Base-by-base conservation (phyloP, 2,113 vertebrate species). In the Apus apus region DNA sequence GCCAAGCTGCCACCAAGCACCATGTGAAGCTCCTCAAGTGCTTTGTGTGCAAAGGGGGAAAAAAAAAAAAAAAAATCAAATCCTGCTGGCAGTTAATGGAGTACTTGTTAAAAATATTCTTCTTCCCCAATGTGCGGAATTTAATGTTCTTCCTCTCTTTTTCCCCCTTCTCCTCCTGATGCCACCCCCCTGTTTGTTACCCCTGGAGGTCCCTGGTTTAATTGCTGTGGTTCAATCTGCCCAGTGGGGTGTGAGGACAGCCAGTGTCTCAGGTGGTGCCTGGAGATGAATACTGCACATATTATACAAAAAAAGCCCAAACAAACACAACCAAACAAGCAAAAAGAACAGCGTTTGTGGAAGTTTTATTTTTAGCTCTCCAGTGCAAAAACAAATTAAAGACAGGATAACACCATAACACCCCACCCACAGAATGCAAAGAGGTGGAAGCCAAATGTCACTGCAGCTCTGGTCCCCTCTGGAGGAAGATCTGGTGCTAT, bases 401-500 rank as follows among this genome's bases (percentile, higher is more conserved):
- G 76, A 16, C 27, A 60, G 66, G 18, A 29, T 30, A 66, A 86
- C 40, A 43, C 45, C 64, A 29, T n/a, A 66, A 86, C 34, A 38
- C 45, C 64, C 66, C 5, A 9, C 34, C 57, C 45, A 53, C 13
- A 2, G 10, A 66, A 36, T 34, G 90, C 19, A 6, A 67, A 50
- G 60, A 74, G 48, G 18, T 71, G 76, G 91, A 74, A 95, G 70
- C 80, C 93, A 91, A 96, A 95, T 94, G 91, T 84, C 95, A 93
- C 61, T 4, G 8, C 53, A 56, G 76, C 93, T 86, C 70, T 38
- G 80, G 89, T 81, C 86, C 86, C 78, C 80, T 68, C 60, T 0
- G 15, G 82, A 83, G 62, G 82, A 64, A 58, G 61, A 56, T 8
- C 86, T 74, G 53, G 45, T 48, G 84, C 62, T 88, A 73, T 71